Base-by-base conservation (phyloP, 2,888 invertebrate genomes). In the Plagodis pulveraria region DNA sequence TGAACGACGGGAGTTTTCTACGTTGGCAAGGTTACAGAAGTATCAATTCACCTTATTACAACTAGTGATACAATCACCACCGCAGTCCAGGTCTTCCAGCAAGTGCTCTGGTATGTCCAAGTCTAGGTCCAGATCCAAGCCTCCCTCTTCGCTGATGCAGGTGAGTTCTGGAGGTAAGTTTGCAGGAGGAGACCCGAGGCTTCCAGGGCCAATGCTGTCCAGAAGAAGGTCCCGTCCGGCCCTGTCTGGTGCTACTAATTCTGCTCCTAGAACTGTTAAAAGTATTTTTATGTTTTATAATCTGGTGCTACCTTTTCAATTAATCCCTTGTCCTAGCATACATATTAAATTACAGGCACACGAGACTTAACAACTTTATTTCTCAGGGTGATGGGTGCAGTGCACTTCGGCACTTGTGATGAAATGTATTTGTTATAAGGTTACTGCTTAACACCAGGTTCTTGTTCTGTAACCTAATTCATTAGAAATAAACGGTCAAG, bases 81-180 rank as follows among this genome's bases (percentile, higher is more conserved):
- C 96, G 79, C 96, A 96, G 79, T 96, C 96, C 68, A 96, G 89
- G 75, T 96, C 96, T 62, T 96, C 96, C 36, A 96, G 91, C 56
- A 96, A 85, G 80, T 96, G 96, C 76, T 97, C 96, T 0, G 92
- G 92, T 73, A 92, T 87, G 51, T 91, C 91, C 58, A 92, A 76
- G 22, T 96, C 96, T 47, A 97, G 92, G 83, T 97, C 97, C 93
- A 97, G 95, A 75, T 97, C 97, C 0, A 96, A 95, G 51, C 97
- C 96, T 34, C 96, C 97, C 78, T 97, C 97, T 83, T 97, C 97
- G 49, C 96, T 96, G 81, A 97, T 97, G 86, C 97, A 97, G 10
- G 97, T 97, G 66, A 97, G 93, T 84, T 97, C 97, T 0, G 96
- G 95, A 59, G 82, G 96, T 82, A 90, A 71, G 90, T 90, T 88